Base-by-base conservation (phyloP, 2,888 invertebrate species). In the Torymus aiolomorphi region DNA sequence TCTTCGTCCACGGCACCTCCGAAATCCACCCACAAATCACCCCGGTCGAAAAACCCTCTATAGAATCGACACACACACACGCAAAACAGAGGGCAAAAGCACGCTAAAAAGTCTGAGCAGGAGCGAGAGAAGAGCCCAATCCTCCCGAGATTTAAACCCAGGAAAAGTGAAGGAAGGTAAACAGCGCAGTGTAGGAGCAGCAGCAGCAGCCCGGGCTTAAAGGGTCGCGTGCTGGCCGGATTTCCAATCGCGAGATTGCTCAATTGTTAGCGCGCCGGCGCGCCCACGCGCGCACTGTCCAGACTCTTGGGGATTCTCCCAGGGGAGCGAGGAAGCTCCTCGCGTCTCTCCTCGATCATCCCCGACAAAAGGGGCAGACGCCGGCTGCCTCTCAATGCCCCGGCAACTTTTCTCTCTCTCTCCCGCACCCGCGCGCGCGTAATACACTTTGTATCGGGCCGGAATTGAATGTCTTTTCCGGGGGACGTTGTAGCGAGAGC, bases 231-330 rank as follows among this genome's bases (percentile, higher is more conserved):
- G n/a, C 2, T 12, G 81, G 82, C 81, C 80, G 84, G 83, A 86
- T 86, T 85, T 86, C 85, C 88, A 87, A 88, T 89, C 88, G 88
- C 85, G 86, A 86, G 88, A 89, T 89, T 89, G 89, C 88, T 89
- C 89, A 88, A 89, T 88, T 88, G 88, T 88, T 86, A 85, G 85
- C 82, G 62, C 65, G 65, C 80, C 80, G 52, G 70, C n/a, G n/a
- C n/a, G n/a, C n/a, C n/a, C n/a, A n/a, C 61, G 65, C 51, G 24
- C 69, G 20, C 13, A 14, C 14, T 1, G 52, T n/a, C 65, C 13
- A 54, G 14, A 24, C 5, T 14, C 62, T 61, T 31, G 69, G 54
- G 14, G 65, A 67, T 56, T n/a, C 20, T 71, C 51, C 65, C 65
- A 13, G 8, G 49, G 56, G 14, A n/a, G 49, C 24, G 51, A 1